These are phyloP conservation scores for Poicephalus meyeri DNA, from an alignment of 2,113 vertebrate species.

Conservation along the genomic window DNA sequence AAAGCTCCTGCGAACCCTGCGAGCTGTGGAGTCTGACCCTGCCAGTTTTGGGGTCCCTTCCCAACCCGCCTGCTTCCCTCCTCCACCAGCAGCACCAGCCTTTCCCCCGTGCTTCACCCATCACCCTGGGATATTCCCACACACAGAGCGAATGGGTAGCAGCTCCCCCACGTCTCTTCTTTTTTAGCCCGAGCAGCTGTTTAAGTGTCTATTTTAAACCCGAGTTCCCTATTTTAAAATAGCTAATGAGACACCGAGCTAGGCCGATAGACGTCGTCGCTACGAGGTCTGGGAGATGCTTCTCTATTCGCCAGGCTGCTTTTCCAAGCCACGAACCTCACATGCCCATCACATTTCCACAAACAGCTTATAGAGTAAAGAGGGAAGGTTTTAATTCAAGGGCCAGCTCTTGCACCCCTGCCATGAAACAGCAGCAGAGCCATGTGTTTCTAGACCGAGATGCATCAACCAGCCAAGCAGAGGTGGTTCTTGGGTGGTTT, in stretches of 20 bases:
- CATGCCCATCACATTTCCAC: not conserved
- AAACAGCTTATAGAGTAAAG: not conserved
- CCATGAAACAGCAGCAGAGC: not conserved
- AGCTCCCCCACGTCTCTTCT: not conserved
- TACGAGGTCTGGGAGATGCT: not conserved
- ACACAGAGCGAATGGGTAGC: accelerated
- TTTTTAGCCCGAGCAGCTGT: constrained; percentile 13
- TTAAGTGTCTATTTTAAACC: constrained; percentile 37
- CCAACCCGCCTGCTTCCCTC: not conserved
- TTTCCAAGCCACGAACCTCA: not conserved
- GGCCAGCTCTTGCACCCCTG: not conserved
- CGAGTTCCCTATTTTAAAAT: constrained; percentile 52
- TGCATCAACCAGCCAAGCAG: not conserved
- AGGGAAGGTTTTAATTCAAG: not conserved
- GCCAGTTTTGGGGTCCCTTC: not conserved
- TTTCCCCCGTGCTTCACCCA: not conserved
- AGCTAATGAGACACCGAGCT: not conserved
- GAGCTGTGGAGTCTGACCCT: not conserved
- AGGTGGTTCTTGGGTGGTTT: not conserved
- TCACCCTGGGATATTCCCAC: not conserved
- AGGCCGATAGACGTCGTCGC: not conserved
- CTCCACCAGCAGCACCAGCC: not conserved
- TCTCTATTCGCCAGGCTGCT: not conserved
- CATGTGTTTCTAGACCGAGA: not conserved
- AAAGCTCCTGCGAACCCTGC: not conserved